A percentile compares a stretch with the other conserved stretches of the same genome.
These are phyloP conservation scores for Andrena trimmerana DNA, from an alignment of 2,888 invertebrate species.

Conservation along the genomic window DNA sequence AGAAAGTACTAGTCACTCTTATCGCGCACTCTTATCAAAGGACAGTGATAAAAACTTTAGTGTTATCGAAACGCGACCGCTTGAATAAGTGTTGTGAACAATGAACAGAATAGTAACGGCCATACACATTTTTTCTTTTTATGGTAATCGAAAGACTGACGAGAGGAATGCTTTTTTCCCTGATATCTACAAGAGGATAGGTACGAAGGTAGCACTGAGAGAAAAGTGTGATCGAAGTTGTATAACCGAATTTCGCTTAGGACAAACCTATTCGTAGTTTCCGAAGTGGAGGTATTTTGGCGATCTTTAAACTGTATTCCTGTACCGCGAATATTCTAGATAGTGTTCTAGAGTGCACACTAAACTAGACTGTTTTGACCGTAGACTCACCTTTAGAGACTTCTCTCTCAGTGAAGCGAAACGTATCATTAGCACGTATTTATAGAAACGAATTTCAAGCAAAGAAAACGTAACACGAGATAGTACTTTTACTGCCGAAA, in stretches of 20 bases:
- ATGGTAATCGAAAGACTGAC: constrained; percentile 73
- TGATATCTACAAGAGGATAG: constrained; percentile 30
- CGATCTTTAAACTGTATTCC: constrained; percentile 24
- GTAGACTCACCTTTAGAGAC: constrained; percentile 13
- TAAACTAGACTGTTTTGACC: constrained; percentile 24
- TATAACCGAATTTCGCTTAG: constrained; percentile 17
- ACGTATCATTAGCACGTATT: constrained; percentile 39
- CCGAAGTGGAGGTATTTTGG: background rate
- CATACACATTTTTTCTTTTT: constrained; percentile 49
- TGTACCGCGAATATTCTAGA: constrained; percentile 39
- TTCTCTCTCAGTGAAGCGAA: constrained; percentile 62
- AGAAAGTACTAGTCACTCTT: constrained; percentile 73
- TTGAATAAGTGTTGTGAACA: constrained; percentile 52
- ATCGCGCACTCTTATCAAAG: constrained; percentile 51
- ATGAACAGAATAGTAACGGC: constrained; percentile 56
- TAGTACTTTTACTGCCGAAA: constrained; percentile 62
- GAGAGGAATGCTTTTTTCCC: constrained; percentile 53
- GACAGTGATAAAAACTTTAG: constrained; percentile 62
- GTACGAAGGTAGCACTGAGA: constrained; percentile 53
- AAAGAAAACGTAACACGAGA: constrained; percentile 42
- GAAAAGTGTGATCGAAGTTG: constrained; percentile 36
- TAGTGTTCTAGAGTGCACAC: constrained; percentile 41
- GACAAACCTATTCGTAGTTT: constrained; percentile 11
- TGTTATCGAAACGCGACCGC: constrained; percentile 55
- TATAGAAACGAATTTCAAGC: constrained; percentile 42